Evolutionary conservation across 2,797 vertebrate genomes (phyloP).

Genomic region (Pipistrellus nathusii): DNA sequence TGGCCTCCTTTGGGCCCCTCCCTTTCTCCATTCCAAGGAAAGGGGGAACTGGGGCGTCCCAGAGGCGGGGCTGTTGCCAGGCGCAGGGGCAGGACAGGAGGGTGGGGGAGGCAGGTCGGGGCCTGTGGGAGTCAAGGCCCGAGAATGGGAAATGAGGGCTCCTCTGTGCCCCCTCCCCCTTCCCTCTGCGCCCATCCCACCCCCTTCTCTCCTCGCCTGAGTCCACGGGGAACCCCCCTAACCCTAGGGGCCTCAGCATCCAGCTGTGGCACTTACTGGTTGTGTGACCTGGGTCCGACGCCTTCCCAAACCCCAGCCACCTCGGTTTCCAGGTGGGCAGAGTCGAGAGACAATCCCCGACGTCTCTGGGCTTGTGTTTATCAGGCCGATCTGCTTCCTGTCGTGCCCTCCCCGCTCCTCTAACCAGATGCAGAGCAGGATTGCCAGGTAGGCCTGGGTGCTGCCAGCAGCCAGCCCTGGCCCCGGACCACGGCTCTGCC

Average conservation of each 20-base stretch:
- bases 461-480: slow-evolving; percentile 84
- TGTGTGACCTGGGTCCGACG: neutral
- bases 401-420: slow-evolving; percentile 43
- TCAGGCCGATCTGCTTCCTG: neutral
- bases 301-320: neutral
- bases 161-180: neutral
- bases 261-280: slow-evolving; percentile 62
- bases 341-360: neutral
- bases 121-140: slow-evolving; percentile 57
- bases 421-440: slow-evolving; percentile 60
- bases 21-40: slow-evolving; percentile 53
- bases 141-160: neutral
- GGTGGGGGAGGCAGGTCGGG: slow-evolving; percentile 68
- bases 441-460: slow-evolving; percentile 61
- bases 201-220: neutral
- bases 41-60: neutral
- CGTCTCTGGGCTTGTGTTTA: neutral
- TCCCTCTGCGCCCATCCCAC: too few species aligned
- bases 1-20: neutral
- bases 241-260: too few species aligned
- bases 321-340: slow-evolving; percentile 27
- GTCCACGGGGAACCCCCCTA: too few species aligned
- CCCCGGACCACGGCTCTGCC: slow-evolving; percentile 82
- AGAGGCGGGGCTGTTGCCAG: slow-evolving; percentile 60
- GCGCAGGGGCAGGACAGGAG: slow-evolving; percentile 34